A percentile compares a stretch with the other conserved stretches of the same genome.
Conservation (phyloP, 2,113 vertebrate species). For the Cavia porcellus region DNA sequence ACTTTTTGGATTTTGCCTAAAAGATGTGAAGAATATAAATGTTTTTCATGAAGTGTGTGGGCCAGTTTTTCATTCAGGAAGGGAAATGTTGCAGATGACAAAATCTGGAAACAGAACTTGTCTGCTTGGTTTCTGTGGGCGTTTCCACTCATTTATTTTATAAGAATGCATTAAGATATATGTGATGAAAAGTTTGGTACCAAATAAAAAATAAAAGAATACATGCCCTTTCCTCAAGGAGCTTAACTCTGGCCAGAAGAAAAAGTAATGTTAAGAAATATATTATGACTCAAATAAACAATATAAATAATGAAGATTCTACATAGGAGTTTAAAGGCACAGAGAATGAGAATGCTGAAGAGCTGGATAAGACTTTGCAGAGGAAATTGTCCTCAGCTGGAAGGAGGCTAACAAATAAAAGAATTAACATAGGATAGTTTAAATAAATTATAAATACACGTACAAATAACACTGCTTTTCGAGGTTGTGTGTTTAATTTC, state of each 20-base stretch:
- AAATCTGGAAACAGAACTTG: conserved; percentile 47
- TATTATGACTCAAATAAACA: conserved; percentile 11
- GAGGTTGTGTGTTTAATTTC: not conserved
- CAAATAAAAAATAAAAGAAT: conserved; percentile 2
- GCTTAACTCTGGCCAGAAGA: not conserved
- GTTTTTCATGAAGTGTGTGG: conserved; percentile 33
- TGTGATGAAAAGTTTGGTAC: not conserved
- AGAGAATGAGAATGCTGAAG: not conserved
- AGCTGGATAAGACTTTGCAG: not conserved
- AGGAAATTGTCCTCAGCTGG: not conserved
- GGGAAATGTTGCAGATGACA: conserved; percentile 21
- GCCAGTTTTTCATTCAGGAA: conserved; percentile 58
- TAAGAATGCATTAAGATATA: conserved; percentile 43
- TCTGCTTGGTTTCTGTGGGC: not conserved
- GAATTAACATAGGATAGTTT: not conserved
- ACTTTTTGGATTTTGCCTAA: conserved; percentile 59
- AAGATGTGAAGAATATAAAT: conserved; percentile 71
- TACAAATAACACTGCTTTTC: not conserved
- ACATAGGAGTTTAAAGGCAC: not conserved
- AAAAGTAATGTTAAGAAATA: not conserved
- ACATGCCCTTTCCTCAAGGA: not conserved
- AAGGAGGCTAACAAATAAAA: not conserved
- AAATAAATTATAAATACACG: conserved; percentile 13
- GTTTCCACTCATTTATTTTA: conserved; percentile 65
- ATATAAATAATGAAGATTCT: not conserved